These are phyloP conservation scores for Sminthurides bifidus DNA, from an alignment of 1,140 invertebrate species.

Conservation along the genomic window DNA sequence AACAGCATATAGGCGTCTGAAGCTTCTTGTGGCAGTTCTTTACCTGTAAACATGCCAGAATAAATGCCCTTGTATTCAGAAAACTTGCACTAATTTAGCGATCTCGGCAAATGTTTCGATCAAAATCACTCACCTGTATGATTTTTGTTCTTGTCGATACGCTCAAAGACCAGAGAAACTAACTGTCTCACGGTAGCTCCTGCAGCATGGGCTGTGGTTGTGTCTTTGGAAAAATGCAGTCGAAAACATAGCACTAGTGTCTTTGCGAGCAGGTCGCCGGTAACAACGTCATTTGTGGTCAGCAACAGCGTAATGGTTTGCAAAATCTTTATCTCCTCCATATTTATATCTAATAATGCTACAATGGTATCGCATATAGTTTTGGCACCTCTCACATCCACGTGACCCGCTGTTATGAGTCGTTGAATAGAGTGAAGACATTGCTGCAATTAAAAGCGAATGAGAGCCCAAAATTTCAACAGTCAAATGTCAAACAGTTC, in stretches of 20 bases:
- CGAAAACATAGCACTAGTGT: slow-evolving; percentile 91
- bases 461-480: not conserved
- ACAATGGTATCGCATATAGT: slow-evolving; percentile 87
- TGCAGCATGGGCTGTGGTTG: slow-evolving; percentile 71
- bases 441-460: slow-evolving; percentile 49
- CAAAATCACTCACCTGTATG: slow-evolving; percentile 9
- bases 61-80: not conserved
- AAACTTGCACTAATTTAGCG: not conserved
- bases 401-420: slow-evolving; percentile 65
- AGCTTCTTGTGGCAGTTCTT: slow-evolving; percentile 45
- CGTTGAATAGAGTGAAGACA: slow-evolving; percentile 81
- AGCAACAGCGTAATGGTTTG: slow-evolving; percentile 89
- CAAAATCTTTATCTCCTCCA: slow-evolving; percentile 90
- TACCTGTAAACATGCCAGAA: slow-evolving; percentile 10
- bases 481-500: not conserved
- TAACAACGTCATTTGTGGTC: slow-evolving; percentile 85
- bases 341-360: slow-evolving; percentile 79
- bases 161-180: slow-evolving; percentile 91
- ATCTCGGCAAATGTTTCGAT: not conserved
- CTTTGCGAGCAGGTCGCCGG: slow-evolving; percentile 86
- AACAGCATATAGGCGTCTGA: slow-evolving; percentile 86
- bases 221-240: slow-evolving; percentile 85
- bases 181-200: slow-evolving; percentile 92
- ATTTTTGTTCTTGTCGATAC: slow-evolving; percentile 54
- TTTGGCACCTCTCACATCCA: slow-evolving; percentile 77